phyloP scores from a whole-genome alignment of 2,113 vertebrate species.

The Gulo gulo region DNA sequence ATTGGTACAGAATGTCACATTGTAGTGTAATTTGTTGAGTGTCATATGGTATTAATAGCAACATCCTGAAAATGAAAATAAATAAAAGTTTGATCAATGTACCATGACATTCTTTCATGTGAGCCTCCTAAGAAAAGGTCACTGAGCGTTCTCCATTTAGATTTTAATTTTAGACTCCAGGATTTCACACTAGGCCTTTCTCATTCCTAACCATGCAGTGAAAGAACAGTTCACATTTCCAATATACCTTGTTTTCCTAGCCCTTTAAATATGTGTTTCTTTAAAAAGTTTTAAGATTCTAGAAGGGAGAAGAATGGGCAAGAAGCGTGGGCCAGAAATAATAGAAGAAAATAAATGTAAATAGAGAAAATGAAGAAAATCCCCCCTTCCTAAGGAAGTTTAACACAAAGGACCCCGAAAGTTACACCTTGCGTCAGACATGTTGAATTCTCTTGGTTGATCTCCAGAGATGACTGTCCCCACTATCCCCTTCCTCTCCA shows the following conservation, averaged over 20 bases:
- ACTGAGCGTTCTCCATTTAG: slow-evolving; percentile 1
- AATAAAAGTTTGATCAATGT: slow-evolving; percentile 28
- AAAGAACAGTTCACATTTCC: background rate
- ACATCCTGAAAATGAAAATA: slow-evolving; percentile 38
- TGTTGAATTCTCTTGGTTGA: background rate
- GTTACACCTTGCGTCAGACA: background rate
- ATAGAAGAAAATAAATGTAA: slow-evolving; percentile 29
- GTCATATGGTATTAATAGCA: slow-evolving; percentile 13
- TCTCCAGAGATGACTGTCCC: background rate
- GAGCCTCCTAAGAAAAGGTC: slow-evolving; percentile 1
- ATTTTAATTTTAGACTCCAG: slow-evolving; percentile 41
- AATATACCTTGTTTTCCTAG: background rate
- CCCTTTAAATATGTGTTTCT: background rate
- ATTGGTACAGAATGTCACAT: background rate
- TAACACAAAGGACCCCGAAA: background rate
- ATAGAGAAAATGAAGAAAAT: background rate
- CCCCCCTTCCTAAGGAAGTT: background rate
- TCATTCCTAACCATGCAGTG: background rate
- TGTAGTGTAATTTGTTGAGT: slow-evolving; percentile 19
- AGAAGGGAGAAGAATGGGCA: background rate
- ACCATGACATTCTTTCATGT: slow-evolving; percentile 1
- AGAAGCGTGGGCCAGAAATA: background rate
- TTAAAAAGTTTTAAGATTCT: background rate
- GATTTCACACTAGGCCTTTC: slow-evolving; percentile 21
- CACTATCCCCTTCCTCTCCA: background rate